Evolutionary conservation across 2,888 invertebrate genomes (phyloP), one percentile per base, ranked within the genome.

Genomic region (Polymixis lichenea): DNA sequence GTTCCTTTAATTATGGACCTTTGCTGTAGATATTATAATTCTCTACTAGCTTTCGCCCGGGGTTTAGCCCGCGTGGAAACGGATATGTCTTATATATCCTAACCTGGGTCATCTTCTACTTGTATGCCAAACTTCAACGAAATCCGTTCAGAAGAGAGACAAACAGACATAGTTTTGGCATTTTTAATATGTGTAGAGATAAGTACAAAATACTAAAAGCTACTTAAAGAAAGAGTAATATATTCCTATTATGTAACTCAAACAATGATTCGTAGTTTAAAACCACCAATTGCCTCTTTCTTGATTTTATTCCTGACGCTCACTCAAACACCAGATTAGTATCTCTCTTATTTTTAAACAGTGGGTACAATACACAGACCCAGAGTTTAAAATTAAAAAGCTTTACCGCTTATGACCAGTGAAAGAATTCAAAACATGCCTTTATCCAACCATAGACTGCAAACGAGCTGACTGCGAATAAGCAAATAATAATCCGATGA

Each of bases 1-100:
- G 0, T n/a, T 38, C 9, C 53, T 62, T 78, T 68, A 11, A 46
- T 61, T 25, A 46, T 17, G 17, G 6, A 32, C 38, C 43, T n/a
- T 25, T n/a, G 13, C n/a, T 53, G 13, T 60, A n/a, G n/a, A n/a
- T n/a, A 17, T 62, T 61, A 49, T 75, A 61, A 49, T 22, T 68
- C 46, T 67, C 46, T 43, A 43, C 43, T 43, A 43, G 9, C 0
- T 1, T 43, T 43, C 11, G 11, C 43, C 43, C 43, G 43, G 43
- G 9, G 9, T 43, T n/a, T n/a, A n/a, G n/a, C n/a, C n/a, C n/a
- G n/a, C n/a, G n/a, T n/a, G n/a, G n/a, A 9, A 43, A 43, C 43
- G 9, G n/a, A n/a, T n/a, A n/a, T n/a, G 43, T 43, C 7, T 43
- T 43, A 1, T 43, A 43, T 43, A 43, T 43, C 9, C 43, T 43